Conservation (phyloP, 2,797 vertebrate species). For the Valencia hispanica region DNA sequence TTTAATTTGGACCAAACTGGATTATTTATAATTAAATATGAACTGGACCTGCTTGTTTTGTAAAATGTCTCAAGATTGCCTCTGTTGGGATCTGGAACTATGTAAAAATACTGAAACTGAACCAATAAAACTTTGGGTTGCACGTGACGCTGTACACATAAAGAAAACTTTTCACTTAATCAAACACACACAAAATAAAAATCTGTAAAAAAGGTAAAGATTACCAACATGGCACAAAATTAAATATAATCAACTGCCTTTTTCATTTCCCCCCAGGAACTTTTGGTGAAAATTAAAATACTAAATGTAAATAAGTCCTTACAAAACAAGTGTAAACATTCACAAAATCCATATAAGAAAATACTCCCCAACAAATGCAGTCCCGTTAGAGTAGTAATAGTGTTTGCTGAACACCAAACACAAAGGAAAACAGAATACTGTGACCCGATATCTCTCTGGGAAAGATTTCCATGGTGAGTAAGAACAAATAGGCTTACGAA, state of each 20-base stretch:
- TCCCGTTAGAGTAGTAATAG: background rate
- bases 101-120: background rate
- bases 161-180: background rate
- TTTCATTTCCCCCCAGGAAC: background rate
- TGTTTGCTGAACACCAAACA: background rate
- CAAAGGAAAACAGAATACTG: background rate
- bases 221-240: background rate
- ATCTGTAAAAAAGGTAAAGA: background rate
- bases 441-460: slow-evolving; percentile 7
- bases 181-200: too few relatives aligned
- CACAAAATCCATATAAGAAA: background rate
- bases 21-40: background rate
- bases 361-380: background rate
- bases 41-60: background rate
- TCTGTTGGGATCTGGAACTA: background rate
- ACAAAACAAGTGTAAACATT: background rate
- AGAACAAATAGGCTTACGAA: slow-evolving; percentile 13
- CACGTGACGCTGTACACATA: background rate
- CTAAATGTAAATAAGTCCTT: background rate
- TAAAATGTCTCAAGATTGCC: background rate
- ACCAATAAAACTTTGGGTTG: background rate
- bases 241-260: background rate
- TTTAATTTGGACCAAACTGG: background rate
- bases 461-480: slow-evolving; percentile 5
- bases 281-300: background rate